Conservation (phyloP, 2,888 invertebrate genomes). For the Desoria tigrina region DNA sequence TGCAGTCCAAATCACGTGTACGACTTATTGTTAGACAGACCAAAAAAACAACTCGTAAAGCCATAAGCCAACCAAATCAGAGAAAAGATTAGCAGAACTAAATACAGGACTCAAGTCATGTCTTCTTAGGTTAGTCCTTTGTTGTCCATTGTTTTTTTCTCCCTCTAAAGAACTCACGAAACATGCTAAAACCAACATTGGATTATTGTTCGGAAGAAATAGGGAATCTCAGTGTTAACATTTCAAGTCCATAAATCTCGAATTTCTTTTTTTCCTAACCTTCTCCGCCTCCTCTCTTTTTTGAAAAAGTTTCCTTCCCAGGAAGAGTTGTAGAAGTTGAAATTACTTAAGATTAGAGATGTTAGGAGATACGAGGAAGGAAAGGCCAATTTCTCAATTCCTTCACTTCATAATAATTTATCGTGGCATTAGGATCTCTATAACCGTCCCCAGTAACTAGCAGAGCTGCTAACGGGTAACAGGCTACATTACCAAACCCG, state of each 20-base stretch:
- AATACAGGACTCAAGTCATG: constrained; percentile 7
- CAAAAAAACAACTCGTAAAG: neutral
- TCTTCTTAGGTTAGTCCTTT: neutral
- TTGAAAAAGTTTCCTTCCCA: too few species aligned
- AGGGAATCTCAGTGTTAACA: too few species aligned
- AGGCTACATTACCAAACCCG: too few species aligned
- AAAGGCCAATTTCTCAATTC: neutral
- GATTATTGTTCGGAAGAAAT: too few species aligned
- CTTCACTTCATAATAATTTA: constrained; percentile 8
- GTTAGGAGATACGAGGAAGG: neutral
- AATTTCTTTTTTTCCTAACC: too few species aligned
- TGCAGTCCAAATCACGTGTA: neutral
- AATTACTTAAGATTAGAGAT: constrained; percentile 8
- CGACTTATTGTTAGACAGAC: neutral
- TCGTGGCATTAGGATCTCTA: neutral
- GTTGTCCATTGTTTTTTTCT: constrained; percentile 1
- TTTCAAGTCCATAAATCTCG: too few species aligned
- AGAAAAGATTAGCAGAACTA: constrained; percentile 6
- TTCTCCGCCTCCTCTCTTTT: too few species aligned
- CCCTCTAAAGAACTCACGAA: too few species aligned
- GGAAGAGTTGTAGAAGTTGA: neutral
- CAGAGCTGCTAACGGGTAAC: too few species aligned
- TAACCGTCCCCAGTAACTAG: too few species aligned
- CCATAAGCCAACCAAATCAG: neutral
- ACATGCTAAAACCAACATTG: too few species aligned